Evolutionary conservation across 2,797 vertebrate genomes (phyloP).

Genomic region (Etheostoma perlongum): DNA sequence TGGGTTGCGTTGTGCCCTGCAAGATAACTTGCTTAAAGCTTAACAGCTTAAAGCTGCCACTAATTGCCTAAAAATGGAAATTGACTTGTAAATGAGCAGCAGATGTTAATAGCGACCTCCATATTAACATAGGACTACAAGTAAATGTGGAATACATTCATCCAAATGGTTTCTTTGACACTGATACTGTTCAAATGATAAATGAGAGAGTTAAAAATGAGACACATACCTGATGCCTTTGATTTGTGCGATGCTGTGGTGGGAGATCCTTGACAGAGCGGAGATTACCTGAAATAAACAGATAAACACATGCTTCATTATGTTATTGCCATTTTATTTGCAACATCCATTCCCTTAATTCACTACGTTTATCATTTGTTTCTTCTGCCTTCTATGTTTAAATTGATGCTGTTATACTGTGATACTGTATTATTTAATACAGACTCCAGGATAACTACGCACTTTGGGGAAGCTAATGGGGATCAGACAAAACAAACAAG

Average conservation of each 20-base stretch:
- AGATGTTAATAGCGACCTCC: slow-evolving; percentile 52
- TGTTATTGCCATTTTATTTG: background rate
- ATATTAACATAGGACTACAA: slow-evolving; percentile 34
- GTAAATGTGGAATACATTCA: slow-evolving; percentile 18
- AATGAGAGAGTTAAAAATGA: slow-evolving; percentile 18
- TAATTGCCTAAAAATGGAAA: slow-evolving; percentile 70
- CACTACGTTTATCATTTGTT: background rate
- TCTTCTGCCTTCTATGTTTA: background rate
- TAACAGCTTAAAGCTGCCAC: slow-evolving; percentile 50
- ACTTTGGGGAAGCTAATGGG: background rate
- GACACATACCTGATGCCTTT: slow-evolving; percentile 95
- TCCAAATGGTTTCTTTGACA: slow-evolving; percentile 28
- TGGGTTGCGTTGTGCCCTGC: slow-evolving; percentile 24
- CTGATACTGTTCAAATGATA: slow-evolving; percentile 14
- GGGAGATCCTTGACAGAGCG: slow-evolving; percentile 94
- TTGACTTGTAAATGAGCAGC: slow-evolving; percentile 55
- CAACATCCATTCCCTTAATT: background rate
- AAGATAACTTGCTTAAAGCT: slow-evolving; percentile 22
- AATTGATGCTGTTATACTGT: background rate
- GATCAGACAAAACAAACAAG: background rate
- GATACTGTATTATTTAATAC: background rate
- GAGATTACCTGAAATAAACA: slow-evolving; percentile 92
- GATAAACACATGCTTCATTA: background rate
- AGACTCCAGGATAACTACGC: background rate
- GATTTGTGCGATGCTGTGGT: slow-evolving; percentile 94